A percentile compares a stretch with the other conserved stretches of the same genome.
Evolutionary conservation across 2,797 vertebrate genomes (phyloP).

Genomic region (Gorsachius magnificus): DNA sequence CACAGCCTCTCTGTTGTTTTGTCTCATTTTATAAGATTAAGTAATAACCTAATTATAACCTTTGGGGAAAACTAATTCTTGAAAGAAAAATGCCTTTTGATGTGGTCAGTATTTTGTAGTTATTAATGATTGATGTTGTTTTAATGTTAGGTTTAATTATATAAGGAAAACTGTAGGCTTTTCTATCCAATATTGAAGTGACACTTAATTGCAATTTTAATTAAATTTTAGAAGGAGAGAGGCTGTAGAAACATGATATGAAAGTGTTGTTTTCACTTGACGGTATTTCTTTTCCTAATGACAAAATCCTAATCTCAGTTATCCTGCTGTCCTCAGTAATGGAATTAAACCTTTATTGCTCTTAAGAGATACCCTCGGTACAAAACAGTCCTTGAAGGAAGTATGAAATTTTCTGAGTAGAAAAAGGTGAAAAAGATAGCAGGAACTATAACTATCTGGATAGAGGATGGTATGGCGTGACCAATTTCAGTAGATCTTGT

Average conservation of each 20-base stretch:
- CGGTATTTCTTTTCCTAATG: background rate
- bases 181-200: background rate
- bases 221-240: background rate
- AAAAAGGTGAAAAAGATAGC: background rate
- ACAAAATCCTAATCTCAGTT: background rate
- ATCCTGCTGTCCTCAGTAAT: background rate
- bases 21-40: background rate
- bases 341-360: background rate
- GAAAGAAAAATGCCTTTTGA: background rate
- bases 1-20: background rate
- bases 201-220: background rate
- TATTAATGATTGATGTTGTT: background rate
- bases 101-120: background rate
- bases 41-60: background rate
- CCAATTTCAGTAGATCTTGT: background rate
- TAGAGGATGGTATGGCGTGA: background rate
- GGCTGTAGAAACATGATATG: background rate
- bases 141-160: background rate
- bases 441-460: background rate
- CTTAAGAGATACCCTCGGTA: background rate
- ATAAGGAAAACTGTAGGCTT: background rate
- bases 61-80: background rate
- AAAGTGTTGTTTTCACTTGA: background rate
- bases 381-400: background rate
- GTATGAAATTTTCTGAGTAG: background rate